phyloP scores from a whole-genome alignment of 1,140 invertebrate species.

The Drosophila murphyi region DNA sequence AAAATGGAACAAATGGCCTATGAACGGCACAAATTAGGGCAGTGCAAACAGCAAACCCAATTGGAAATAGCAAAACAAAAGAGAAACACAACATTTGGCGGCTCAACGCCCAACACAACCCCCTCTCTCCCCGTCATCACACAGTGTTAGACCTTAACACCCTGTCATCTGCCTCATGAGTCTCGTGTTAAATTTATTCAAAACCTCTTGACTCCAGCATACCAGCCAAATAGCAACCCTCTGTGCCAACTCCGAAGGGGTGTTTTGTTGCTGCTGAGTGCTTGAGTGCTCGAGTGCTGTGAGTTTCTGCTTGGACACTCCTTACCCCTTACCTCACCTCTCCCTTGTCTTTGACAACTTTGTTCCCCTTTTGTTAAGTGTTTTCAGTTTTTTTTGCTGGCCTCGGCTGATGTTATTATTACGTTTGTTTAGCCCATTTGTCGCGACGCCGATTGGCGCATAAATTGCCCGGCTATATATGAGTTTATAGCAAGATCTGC shows the following conservation, averaged over 20 bases:
- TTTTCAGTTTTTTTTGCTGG: constrained; percentile 8
- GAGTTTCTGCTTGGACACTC: constrained; percentile 3
- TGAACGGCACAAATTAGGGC: constrained; percentile 79
- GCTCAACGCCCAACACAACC: constrained; percentile 32
- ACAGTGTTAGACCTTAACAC: too few relatives aligned
- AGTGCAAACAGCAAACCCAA: constrained; percentile 77
- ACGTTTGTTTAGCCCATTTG: constrained; percentile 80
- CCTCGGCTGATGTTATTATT: constrained; percentile 71
- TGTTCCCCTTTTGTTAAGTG: constrained; percentile 71
- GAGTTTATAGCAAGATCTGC: constrained; percentile 64
- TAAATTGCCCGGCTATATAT: constrained; percentile 59
- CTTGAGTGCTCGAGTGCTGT: constrained; percentile 43
- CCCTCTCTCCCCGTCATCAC: not conserved
- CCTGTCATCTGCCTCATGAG: constrained; percentile 71
- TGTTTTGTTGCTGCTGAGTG: constrained; percentile 47
- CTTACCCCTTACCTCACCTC: not conserved
- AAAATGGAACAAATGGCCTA: constrained; percentile 82
- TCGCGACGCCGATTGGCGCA: constrained; percentile 56
- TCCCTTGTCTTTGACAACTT: constrained; percentile 12
- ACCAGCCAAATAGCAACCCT: constrained; percentile 49
- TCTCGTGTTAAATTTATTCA: constrained; percentile 80
- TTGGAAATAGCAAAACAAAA: constrained; percentile 63
- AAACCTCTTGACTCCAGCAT: constrained; percentile 73
- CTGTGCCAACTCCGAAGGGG: constrained; percentile 64
- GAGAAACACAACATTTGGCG: constrained; percentile 65